Evolutionary conservation across 2,888 invertebrate genomes (phyloP), one percentile per base, ranked within the genome.

Genomic region (Steinernema carpocapsae): DNA sequence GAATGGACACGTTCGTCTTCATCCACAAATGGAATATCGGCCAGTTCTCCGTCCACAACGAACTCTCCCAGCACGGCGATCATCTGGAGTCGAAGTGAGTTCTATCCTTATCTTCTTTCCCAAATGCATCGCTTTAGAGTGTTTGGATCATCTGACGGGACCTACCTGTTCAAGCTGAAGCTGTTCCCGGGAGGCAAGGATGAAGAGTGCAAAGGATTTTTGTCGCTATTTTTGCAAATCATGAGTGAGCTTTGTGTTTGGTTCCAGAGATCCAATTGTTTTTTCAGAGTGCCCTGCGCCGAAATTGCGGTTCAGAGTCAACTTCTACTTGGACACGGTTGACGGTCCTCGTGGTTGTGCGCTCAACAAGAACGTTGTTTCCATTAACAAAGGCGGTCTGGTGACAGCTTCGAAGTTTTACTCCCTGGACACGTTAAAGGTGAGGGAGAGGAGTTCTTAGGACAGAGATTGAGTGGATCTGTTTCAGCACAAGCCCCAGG

Each of bases 401-500:
- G 84, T 84, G 10, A 84, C 84, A 7, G 84, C 84, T 24, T 78
- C 78, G 70, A 82, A 82, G 71, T 84, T 84, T 59, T 84, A 80
- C 77, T 75, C 78, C 29, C 72, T 79, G n/a, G 83, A 83, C 4
- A 56, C 56, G 2, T 19, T 56, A 12, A 56, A 56, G 26, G 56
- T 56, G 22, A 3, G 24, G n/a, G n/a, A n/a, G n/a, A n/a, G n/a
- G n/a, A n/a, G n/a, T n/a, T n/a, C n/a, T n/a, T n/a, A n/a, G n/a
- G n/a, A n/a, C n/a, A n/a, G n/a, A n/a, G n/a, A n/a, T n/a, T 6
- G 6, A 51, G 6, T 51, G 12, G 43, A 51, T 19, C 51, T 51
- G 7, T 19, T 56, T 56, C 26, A 56, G 56, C 12, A 22, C 26
- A 14, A 26, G 22, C 56, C 56, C 4, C 7, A 4, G 4, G 56